Conservation (phyloP, 2,888 invertebrate genomes). For the Acanthosepion lycidas region DNA sequence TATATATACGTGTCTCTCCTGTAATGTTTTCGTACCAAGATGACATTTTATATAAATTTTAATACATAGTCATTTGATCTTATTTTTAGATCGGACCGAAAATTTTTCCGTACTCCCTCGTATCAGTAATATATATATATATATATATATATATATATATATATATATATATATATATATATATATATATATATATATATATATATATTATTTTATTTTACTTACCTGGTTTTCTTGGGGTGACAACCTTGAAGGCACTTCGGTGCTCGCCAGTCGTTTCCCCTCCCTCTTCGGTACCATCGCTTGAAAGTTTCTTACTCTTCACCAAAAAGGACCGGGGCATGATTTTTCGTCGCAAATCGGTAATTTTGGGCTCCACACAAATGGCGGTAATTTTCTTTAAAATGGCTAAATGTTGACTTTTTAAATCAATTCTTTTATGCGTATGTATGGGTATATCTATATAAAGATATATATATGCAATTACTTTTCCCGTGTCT, state of each 20-base stretch:
- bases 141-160: constrained; percentile 33
- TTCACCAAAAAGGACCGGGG: neutral
- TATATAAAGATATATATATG: neutral
- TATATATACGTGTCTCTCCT: no score
- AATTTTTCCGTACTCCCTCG: no score
- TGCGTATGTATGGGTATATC: neutral
- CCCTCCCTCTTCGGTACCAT: constrained; percentile 8
- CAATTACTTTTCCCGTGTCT: neutral
- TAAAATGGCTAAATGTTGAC: neutral
- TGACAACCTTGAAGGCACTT: constrained; percentile 40
- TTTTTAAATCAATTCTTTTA: neutral
- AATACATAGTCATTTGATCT: no score
- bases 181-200: constrained; percentile 41
- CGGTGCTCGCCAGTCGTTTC: neutral
- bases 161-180: constrained; percentile 45
- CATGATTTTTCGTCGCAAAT: neutral
- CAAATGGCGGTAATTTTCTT: neutral
- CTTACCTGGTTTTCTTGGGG: neutral
- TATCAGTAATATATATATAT: neutral
- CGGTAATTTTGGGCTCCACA: constrained; percentile 17
- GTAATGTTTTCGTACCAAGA: no score
- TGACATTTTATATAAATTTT: no score
- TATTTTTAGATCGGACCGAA: no score
- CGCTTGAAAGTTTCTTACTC: neutral
- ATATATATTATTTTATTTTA: neutral